A percentile compares a stretch with the other conserved stretches of the same genome.
phyloP scores from a whole-genome alignment of 2,113 vertebrate species.

The Anoplopoma fimbria region DNA sequence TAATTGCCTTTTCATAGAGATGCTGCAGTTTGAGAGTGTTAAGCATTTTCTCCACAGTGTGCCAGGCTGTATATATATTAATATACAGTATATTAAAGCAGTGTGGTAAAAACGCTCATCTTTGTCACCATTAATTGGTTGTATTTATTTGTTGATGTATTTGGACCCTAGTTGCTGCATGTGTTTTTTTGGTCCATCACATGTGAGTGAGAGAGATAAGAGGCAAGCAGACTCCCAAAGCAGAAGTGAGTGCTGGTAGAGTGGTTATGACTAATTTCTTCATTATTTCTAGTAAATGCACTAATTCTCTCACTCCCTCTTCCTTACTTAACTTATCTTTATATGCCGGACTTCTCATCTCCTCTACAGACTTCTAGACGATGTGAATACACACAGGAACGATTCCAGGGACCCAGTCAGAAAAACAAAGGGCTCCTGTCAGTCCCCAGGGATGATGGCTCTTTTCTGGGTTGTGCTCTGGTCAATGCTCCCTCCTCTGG shows the following conservation, averaged over 20 bases:
- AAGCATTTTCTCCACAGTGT: not conserved
- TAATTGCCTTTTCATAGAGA: too few relatives aligned
- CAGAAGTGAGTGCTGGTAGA: conserved; percentile 46
- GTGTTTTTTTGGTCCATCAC: not conserved
- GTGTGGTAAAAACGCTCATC: not conserved
- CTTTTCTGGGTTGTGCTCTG: conserved; percentile 47
- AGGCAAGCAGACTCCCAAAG: conserved; percentile 34
- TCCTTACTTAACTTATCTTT: not conserved
- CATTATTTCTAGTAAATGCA: conserved; percentile 62
- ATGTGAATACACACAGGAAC: not conserved
- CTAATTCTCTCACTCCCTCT: not conserved
- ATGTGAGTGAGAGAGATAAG: conserved; percentile 59
- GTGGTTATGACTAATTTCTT: conserved; percentile 61
- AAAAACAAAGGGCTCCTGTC: not conserved
- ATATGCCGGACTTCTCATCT: not conserved
- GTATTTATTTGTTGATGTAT: not conserved
- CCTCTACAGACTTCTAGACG: not conserved
- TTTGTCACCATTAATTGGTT: not conserved
- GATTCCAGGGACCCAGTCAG: not conserved
- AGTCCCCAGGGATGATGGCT: conserved; percentile 30
- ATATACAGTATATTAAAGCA: not conserved
- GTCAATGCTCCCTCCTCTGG: conserved; percentile 15
- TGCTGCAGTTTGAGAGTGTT: not conserved
- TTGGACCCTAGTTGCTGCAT: not conserved
- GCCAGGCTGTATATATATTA: not conserved